These are phyloP conservation scores for Agapornis roseicollis DNA, from an alignment of 2,113 vertebrate species.

Conservation along the genomic window DNA sequence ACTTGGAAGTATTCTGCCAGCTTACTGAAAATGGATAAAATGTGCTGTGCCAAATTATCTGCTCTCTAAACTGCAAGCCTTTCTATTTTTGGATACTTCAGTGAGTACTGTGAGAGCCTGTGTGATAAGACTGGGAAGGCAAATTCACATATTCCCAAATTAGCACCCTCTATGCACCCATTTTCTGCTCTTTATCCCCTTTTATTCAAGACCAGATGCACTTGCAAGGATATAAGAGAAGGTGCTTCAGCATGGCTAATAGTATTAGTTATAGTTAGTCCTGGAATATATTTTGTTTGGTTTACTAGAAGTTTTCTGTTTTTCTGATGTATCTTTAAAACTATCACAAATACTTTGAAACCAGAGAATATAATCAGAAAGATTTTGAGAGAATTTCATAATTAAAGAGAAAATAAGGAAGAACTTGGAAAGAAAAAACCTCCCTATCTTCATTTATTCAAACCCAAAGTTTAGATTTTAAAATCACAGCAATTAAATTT, in stretches of 20 bases:
- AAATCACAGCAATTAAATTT: background rate
- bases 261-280: background rate
- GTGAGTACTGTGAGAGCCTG: conserved; percentile 9
- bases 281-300: background rate
- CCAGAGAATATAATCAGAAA: background rate
- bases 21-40: conserved; percentile 29
- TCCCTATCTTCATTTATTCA: background rate
- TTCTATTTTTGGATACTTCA: conserved; percentile 36
- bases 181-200: conserved; percentile 24
- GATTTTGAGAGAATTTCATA: background rate
- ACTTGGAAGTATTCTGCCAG: conserved; percentile 14
- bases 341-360: background rate
- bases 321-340: background rate
- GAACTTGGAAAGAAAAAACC: background rate
- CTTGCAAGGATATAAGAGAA: background rate
- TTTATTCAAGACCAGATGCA: conserved; percentile 31
- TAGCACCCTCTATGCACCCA: background rate
- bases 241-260: background rate
- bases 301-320: background rate
- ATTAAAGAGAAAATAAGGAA: background rate
- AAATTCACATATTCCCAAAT: conserved; percentile 50
- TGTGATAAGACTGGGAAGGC: conserved; percentile 12
- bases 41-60: background rate
- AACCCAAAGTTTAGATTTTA: background rate
- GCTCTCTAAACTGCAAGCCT: background rate